Evolutionary conservation across 2,797 vertebrate species (phyloP).

Genomic region (Thunnus albacares): DNA sequence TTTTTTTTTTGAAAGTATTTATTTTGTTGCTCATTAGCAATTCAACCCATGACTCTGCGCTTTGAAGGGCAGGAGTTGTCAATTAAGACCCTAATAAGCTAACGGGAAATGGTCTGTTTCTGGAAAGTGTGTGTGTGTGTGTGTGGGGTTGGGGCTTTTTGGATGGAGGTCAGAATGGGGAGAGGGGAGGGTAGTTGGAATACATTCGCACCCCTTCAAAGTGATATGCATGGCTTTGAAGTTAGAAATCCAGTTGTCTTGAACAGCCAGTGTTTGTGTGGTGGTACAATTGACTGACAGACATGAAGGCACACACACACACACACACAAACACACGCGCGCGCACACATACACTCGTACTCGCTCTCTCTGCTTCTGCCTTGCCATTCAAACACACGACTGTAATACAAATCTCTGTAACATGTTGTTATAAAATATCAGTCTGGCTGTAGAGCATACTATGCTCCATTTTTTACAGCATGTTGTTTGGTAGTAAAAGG

Average conservation of each 20-base stretch:
- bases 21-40: conserved; percentile 73
- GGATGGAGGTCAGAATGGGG: conserved; percentile 68
- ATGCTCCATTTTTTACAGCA: conserved; percentile 26
- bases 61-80: conserved; percentile 82
- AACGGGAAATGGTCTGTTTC: conserved; percentile 78
- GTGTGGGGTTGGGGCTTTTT: conserved; percentile 48
- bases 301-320: conserved; percentile 35
- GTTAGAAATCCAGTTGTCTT: conserved; percentile 85
- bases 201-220: conserved; percentile 82
- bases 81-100: conserved; percentile 78
- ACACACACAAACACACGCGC: conserved; percentile 9
- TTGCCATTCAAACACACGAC: conserved; percentile 19
- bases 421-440: conserved; percentile 22
- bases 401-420: conserved; percentile 10
- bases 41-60: conserved; percentile 69
- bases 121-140: conserved; percentile 18
- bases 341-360: conserved; percentile 6
- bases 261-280: conserved; percentile 70
- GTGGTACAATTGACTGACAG: conserved; percentile 61
- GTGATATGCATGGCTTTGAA: conserved; percentile 87
- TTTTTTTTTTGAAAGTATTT: conserved; percentile 45
- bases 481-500: conserved; percentile 42
- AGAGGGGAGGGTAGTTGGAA: conserved; percentile 66
- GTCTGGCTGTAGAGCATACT: conserved; percentile 7
- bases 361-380: conserved; percentile 4